These are phyloP conservation scores for Glareola pratincola DNA, from an alignment of 2,113 vertebrate genomes.

Conservation along the genomic window DNA sequence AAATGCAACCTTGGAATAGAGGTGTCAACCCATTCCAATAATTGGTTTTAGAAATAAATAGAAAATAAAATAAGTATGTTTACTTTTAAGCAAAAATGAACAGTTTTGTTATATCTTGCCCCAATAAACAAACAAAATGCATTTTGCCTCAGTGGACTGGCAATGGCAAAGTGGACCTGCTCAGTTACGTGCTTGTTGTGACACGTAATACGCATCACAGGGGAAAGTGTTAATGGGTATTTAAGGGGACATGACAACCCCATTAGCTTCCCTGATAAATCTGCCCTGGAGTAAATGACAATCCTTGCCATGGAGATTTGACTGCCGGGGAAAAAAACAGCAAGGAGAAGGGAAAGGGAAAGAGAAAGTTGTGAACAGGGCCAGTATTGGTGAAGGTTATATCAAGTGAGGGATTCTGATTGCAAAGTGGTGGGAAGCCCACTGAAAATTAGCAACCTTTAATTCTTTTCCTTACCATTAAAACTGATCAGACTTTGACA, in stretches of 20 bases:
- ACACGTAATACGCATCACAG: neutral
- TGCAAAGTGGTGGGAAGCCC: neutral
- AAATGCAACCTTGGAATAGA: neutral
- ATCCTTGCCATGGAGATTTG: neutral
- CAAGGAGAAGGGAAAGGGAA: neutral
- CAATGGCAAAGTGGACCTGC: neutral
- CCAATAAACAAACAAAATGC: neutral
- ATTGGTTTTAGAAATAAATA: neutral
- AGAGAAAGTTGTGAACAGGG: neutral
- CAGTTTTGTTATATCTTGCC: neutral
- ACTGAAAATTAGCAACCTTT: neutral
- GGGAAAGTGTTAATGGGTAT: slow-evolving; percentile 26
- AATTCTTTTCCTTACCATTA: neutral
- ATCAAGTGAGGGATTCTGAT: neutral
- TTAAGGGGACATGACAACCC: slow-evolving; percentile 38
- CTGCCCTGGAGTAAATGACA: neutral
- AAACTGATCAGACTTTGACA: neutral
- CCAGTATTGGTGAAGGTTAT: neutral
- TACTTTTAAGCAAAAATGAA: neutral
- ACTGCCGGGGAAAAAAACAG: neutral
- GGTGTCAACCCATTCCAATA: fast-evolving
- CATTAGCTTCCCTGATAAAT: slow-evolving; percentile 36
- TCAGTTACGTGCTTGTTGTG: neutral
- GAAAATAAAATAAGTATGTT: neutral
- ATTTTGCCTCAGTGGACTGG: neutral